Evolutionary conservation across 2,888 invertebrate genomes (phyloP), one percentile per base, ranked within the genome.

Genomic region (Microplitis deprimator): DNA sequence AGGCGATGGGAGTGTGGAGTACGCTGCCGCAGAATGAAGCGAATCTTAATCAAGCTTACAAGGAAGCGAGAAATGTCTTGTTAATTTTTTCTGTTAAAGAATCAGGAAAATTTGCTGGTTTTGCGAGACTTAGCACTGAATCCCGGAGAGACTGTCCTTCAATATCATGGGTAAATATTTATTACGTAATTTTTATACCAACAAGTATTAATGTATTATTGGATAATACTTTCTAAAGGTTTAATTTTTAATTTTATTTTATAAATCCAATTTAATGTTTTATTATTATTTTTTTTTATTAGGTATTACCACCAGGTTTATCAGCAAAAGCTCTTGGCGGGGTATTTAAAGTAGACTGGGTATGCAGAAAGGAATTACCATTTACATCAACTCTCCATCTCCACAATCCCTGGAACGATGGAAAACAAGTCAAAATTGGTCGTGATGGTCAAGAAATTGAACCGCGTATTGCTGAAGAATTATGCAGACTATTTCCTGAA

Each of bases 381-480:
- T 99, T 99, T 86, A 95, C 95, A 83, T 95, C 95, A 86, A 98
- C 98, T 1, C 93, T 96, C 84, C 98, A 98, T 90, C 91, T 99
- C 79, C 97, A 97, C 87, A 99, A 99, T 91, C 95, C 97, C 5
- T 99, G 98, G 98, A 99, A 99, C 91, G 98, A 98, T 89, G 97
- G 97, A 68, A 98, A 98, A 91, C 98, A 98, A 77, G 98, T 99
- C 0, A 99, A 99, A 92, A 98, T 99, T 86, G 99, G 98, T n/a
- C 93, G 99, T 80, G 99, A 99, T 91, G 99, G 99, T 0, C 96
- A 98, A 92, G 98, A 98, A 92, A 97, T 99, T 83, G 98, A 98
- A 89, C 98, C 98, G 2, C 94, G 96, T 89, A 96, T 97, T 75
- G 99, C 97, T 17, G 97, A 97, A 89, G 97, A 98, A 89, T 91